Base-by-base conservation (phyloP, 2,797 vertebrate species). In the Octomys mimax region DNA sequence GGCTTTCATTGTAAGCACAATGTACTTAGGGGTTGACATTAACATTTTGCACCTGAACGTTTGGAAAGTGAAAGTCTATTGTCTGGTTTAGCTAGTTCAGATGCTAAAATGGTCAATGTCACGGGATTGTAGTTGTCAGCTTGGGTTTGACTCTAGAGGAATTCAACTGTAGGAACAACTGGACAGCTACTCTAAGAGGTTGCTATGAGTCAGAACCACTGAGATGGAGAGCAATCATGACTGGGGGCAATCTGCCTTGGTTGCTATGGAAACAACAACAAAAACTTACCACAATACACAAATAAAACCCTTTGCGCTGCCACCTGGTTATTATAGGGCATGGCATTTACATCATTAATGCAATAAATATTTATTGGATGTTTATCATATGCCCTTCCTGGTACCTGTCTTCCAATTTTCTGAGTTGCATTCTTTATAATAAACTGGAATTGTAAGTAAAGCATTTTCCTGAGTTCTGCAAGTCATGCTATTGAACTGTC, bases 21-120 rank as follows among this genome's bases (percentile, higher is more conserved):
- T 0, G 4, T 52, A 54, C 42, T 49, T 28, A 49, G 26, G 6
- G 10, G 73, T 4, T 28, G 73, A 49, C 42, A 77, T 82, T 95
- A 33, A 77, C 54, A 21, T 86, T 92, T 96, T 66, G 91, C 85
- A 93, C 66, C 31, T 28, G 81, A 94, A 54, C 81, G 54, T 80
- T 82, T 75, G 14, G 57, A 89, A 95, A 92, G 92, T 71, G 49
- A 77, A 77, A 68, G 87, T 91, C 75, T 77, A 3, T 24, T 68
- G 62, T 90, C 91, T 80, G 81, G 28, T n/a, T 95, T 87, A 36
- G 21, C 85, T 93, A 57, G 59, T n/a, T 49, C 68, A 61, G 64
- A 93, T 36, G 59, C 81, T 64, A 62, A 70, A 42, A 85, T 42
- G 4, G 89, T 86, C 97, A 96, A 81, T 87, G 87, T 92, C 96